Evolutionary conservation across 2,113 vertebrate species (phyloP).

Genomic region (Phoxinus phoxinus): DNA sequence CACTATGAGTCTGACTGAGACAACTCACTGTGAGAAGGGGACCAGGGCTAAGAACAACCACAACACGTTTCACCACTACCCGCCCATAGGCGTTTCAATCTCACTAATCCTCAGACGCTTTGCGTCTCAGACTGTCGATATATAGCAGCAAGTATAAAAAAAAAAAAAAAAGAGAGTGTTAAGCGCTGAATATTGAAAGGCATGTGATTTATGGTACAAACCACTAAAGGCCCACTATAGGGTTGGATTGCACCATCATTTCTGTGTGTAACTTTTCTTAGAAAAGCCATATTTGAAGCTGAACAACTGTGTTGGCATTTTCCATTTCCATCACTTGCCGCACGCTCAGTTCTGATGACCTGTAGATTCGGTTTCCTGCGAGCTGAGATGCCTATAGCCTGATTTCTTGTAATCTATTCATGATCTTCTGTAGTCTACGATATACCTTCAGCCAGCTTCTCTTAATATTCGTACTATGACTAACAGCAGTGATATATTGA

Average conservation of each 20-base stretch:
- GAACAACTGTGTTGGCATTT: conserved; percentile 45
- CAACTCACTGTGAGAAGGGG: neutral
- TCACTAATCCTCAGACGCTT: conserved; percentile 6
- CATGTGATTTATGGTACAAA: neutral
- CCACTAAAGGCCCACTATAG: neutral
- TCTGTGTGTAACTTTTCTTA: neutral
- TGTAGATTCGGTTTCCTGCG: conserved; percentile 47
- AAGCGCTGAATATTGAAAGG: neutral
- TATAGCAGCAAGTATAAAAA: neutral
- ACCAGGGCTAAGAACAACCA: conserved; percentile 43
- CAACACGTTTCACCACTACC: conserved; percentile 57
- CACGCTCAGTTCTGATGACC: conserved; percentile 43
- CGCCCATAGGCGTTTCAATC: too few relatives aligned
- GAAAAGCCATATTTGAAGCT: neutral
- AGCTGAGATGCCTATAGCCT: conserved; percentile 1
- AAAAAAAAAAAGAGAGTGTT: conserved; percentile 7
- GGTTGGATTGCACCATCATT: neutral
- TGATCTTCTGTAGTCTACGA: conserved; percentile 28
- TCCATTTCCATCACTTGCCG: conserved; percentile 39
- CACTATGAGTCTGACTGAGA: conserved; percentile 5
- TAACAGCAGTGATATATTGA: neutral
- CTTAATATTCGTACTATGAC: conserved; percentile 1
- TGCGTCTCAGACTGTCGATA: neutral
- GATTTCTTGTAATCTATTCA: conserved; percentile 53
- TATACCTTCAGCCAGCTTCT: neutral